phyloP scores from a whole-genome alignment of 2,113 vertebrate species.

The Telmatochromis sp. region DNA sequence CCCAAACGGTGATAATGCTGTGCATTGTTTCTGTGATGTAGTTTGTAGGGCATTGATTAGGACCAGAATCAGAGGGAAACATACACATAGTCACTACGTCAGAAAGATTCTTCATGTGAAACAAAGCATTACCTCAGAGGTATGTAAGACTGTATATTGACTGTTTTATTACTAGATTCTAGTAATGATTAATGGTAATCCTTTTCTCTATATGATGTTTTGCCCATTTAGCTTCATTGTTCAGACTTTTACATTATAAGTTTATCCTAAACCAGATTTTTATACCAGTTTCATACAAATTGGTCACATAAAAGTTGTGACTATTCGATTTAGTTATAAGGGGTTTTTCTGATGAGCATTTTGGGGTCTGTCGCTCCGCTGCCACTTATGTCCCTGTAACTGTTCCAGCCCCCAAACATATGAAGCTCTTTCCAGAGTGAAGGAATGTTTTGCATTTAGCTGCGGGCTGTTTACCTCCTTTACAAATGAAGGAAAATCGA shows the following conservation, averaged over 20 bases:
- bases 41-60: background rate
- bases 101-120: background rate
- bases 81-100: background rate
- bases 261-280: background rate
- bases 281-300: background rate
- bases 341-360: background rate
- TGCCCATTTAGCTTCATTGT: background rate
- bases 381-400: slow-evolving; percentile 1
- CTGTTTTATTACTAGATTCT: background rate
- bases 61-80: background rate
- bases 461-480: slow-evolving; percentile 34
- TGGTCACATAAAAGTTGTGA: background rate
- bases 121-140: background rate
- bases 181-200: background rate
- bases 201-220: background rate
- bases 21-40: background rate
- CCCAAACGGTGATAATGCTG: background rate
- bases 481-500: slow-evolving; percentile 2
- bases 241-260: background rate
- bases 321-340: background rate
- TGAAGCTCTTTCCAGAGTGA: slow-evolving; percentile 9
- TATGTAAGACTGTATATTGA: background rate
- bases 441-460: slow-evolving; percentile 40
- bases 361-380: background rate
- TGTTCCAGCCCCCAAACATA: background rate